Base-by-base conservation (phyloP, 2,797 vertebrate genomes). In the Brachyrhaphis roseni region DNA sequence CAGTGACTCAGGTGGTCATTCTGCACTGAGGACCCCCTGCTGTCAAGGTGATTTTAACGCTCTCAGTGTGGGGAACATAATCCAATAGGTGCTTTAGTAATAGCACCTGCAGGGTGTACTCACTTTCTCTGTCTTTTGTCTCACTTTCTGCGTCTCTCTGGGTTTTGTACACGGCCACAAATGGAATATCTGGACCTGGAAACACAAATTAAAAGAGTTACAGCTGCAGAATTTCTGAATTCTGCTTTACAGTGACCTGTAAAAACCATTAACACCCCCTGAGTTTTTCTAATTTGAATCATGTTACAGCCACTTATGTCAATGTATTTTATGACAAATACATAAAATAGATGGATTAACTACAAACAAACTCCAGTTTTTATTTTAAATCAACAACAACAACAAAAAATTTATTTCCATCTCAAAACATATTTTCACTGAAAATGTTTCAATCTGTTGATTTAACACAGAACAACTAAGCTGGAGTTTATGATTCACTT, bases 141-240 rank as follows among this genome's bases (percentile, higher is more conserved):
- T 95, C 90, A 77, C 94, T 95, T 1, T 95, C 90, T 31, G 80
- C 87, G 31, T 93, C 91, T 71, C 89, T 88, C 64, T 91, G 92
- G 0, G 94, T 95, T 91, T 90, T 92, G 90, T 94, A 96, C 45
- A 96, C 71, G 0, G 95, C 80, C 1, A 94, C 94, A 68, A 94
- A 96, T 0, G 96, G 96, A 79, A 96, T 91, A 18, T 89, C 90
- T 0, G 93, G 95, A 0, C 96, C 96, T 96, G 49, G 8, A 76
- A 72, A 53, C 31, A 62, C 23, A 73, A 31, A 75, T 2, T 6
- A 57, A 41, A 1, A 13, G 23, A 70, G 23, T 43, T 43, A 43
- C 23, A 45, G 39, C 23, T n/a, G 41, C 41, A 43, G 41, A 13
- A n/a, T 6, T 71, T 71, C 41, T 45, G 26, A 26, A 41, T 13